Percentiles rank a stretch among this genome's conserved stretches.
These are phyloP conservation scores for Drosophila mimetica DNA, from an alignment of 2,888 invertebrate genomes.

Conservation along the genomic window DNA sequence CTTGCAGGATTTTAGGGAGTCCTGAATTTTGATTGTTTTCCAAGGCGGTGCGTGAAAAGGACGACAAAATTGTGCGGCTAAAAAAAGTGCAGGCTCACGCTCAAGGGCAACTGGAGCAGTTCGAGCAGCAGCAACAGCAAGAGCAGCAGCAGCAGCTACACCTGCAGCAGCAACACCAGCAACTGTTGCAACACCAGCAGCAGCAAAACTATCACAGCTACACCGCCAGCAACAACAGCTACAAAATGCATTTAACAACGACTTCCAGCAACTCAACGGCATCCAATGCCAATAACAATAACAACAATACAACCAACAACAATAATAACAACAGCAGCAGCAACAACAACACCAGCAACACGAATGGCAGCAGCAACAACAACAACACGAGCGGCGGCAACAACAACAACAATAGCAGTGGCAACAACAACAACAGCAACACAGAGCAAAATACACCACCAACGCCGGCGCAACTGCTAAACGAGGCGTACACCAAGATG, in stretches of 20 bases:
- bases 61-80: slow-evolving; percentile 75
- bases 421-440: slow-evolving; percentile 76
- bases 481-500: slow-evolving; percentile 94
- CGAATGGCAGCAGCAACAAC: slow-evolving; percentile 84
- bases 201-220: slow-evolving; percentile 20
- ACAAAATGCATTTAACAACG: slow-evolving; percentile 82
- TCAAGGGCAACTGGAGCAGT: slow-evolving; percentile 78
- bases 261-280: slow-evolving; percentile 70
- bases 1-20: slow-evolving; percentile 8
- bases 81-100: slow-evolving; percentile 78
- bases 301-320: slow-evolving; percentile 52
- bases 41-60: slow-evolving; percentile 6
- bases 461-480: slow-evolving; percentile 88
- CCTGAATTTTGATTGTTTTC: slow-evolving; percentile 14
- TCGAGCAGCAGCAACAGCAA: slow-evolving; percentile 63
- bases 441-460: slow-evolving; percentile 88
- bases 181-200: slow-evolving; percentile 33
- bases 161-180: slow-evolving; percentile 24
- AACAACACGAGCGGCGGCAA: slow-evolving; percentile 68
- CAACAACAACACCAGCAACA: slow-evolving; percentile 81
- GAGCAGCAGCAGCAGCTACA: slow-evolving; percentile 29
- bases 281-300: slow-evolving; percentile 73
- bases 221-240: slow-evolving; percentile 57
- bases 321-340: slow-evolving; percentile 68
- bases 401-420: slow-evolving; percentile 55